These are phyloP conservation scores for Hippocampus barbouri DNA, from an alignment of 2,113 vertebrate species.

Conservation along the genomic window DNA sequence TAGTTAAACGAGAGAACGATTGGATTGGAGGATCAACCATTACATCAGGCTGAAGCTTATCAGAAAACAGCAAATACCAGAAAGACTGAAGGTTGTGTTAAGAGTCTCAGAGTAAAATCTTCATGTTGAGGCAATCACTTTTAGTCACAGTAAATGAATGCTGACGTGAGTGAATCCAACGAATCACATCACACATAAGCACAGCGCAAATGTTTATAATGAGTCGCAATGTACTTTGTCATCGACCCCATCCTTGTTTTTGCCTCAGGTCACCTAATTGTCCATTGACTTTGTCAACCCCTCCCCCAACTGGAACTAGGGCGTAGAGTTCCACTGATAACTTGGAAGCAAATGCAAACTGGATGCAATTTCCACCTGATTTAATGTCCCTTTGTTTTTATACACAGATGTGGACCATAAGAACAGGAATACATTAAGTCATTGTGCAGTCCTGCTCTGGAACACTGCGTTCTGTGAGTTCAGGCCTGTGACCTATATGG, in stretches of 20 bases:
- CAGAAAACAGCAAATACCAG: neutral
- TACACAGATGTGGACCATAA: neutral
- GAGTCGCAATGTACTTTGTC: neutral
- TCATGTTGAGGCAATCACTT: neutral
- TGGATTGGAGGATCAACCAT: no score
- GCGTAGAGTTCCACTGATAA: neutral
- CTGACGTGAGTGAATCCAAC: neutral
- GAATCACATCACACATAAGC: neutral
- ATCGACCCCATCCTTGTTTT: neutral
- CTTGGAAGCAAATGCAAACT: neutral
- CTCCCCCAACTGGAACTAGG: neutral
- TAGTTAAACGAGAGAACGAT: no score
- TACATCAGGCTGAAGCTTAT: neutral
- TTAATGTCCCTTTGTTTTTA: neutral
- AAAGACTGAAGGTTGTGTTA: no score
- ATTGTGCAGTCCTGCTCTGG: neutral
- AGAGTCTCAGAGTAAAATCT: no score
- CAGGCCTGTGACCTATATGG: neutral
- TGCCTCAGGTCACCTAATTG: neutral
- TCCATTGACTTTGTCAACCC: neutral
- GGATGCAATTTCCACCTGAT: conserved; percentile 1
- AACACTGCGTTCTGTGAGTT: neutral
- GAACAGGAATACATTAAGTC: neutral
- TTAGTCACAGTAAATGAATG: neutral
- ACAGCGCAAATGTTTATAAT: neutral